phyloP scores from a whole-genome alignment of 2,113 vertebrate genomes.

The Meleagris gallopavo region DNA sequence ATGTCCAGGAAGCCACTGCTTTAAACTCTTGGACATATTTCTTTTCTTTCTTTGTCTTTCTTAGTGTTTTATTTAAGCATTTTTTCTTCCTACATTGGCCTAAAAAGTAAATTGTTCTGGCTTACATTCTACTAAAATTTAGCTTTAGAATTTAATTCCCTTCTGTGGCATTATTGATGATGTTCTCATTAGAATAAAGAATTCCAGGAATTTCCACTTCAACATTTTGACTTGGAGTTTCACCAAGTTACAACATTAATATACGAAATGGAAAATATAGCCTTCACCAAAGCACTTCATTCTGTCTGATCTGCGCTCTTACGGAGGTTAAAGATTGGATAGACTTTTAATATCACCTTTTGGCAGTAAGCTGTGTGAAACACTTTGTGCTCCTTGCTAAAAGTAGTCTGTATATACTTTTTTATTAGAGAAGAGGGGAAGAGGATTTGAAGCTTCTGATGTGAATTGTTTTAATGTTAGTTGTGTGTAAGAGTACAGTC shows the following conservation, averaged over 20 bases:
- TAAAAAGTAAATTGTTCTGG: neutral
- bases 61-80: neutral
- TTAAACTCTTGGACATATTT: neutral
- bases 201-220: neutral
- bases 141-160: neutral
- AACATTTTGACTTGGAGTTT: neutral
- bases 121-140: neutral
- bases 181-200: neutral
- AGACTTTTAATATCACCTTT: neutral
- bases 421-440: slow-evolving; percentile 22
- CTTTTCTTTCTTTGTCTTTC: neutral
- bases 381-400: neutral
- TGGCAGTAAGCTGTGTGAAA: neutral
- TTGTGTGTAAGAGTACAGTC: neutral
- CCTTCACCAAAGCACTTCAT: neutral
- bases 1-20: neutral
- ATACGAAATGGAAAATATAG: neutral
- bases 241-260: neutral
- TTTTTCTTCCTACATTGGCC: neutral
- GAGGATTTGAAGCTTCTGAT: neutral
- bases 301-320: neutral
- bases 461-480: neutral
- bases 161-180: neutral
- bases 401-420: neutral
- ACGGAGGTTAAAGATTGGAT: neutral